Evolutionary conservation across 2,797 vertebrate genomes (phyloP), one percentile per base, ranked within the genome.

Genomic region (Mus minutoides): DNA sequence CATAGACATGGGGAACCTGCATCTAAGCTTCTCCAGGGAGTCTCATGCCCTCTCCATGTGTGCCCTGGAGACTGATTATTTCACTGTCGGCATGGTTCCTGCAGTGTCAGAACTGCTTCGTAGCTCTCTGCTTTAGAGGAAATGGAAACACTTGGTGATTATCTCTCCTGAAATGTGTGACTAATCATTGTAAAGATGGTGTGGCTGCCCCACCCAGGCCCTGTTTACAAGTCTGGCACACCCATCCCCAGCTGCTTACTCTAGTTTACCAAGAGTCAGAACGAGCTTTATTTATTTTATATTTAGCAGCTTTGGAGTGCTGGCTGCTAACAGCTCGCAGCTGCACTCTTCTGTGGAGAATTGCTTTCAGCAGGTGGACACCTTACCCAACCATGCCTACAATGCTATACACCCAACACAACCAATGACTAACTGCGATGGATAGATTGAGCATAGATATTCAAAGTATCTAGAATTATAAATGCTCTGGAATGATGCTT

Each of bases 41-140:
- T 95, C 84, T 85, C 12, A 29, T 84, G 88, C 83, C 91, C 17
- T 10, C 31, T 82, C 73, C 75, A 58, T 46, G 43, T 90, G 94
- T 78, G 60, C 80, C 85, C 90, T 77, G 46, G 95, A 95, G 96
- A 69, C 37, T 83, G 88, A 92, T 96, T 96, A 90, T 95, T 95
- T 95, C 80, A 79, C 7, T 52, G 34, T 79, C 92, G 75, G 80
- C 88, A 89, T 86, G 73, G 69, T 86, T 93, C 60, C 49, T 93
- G 37, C 60, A 90, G 29, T 19, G 22, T 52, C 89, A 92, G 69
- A 10, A 79, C 60, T 94, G 75, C 56, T 97, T 94, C 96, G 84
- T 91, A 82, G 82, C 76, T 94, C 52, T 95, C 58, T 90, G 80
- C 88, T 97, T 89, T 92, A 88, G 85, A 96, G 73, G 90, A 94